Conservation (phyloP, 2,888 invertebrate species). For the Margaritifera margaritifera region DNA sequence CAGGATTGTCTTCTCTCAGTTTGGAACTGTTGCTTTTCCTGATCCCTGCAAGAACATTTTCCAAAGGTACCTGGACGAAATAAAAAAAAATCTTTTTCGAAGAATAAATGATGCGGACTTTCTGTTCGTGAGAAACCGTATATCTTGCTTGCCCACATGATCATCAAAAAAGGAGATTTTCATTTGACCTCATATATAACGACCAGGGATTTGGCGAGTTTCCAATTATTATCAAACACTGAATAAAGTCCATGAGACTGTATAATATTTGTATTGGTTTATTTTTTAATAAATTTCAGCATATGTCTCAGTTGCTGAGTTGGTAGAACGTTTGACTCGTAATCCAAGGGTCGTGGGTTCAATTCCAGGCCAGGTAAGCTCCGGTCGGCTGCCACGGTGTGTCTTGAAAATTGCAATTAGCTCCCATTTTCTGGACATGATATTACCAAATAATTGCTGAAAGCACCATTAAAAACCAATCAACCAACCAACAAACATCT, state of each 20-base stretch:
- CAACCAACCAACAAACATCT: too few relatives aligned
- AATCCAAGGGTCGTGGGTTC: too few relatives aligned
- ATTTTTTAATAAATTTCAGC: not conserved
- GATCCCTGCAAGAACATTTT: constrained; percentile 80
- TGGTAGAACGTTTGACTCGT: too few relatives aligned
- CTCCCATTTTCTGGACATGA: too few relatives aligned
- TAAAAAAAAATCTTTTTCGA: not conserved
- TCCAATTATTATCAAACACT: constrained; percentile 1
- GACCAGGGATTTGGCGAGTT: not conserved
- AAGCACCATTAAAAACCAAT: too few relatives aligned
- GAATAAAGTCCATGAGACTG: constrained; percentile 1
- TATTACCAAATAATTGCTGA: too few relatives aligned
- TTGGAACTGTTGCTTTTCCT: constrained; percentile 84
- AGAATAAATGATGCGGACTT: not conserved
- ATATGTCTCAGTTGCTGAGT: too few relatives aligned
- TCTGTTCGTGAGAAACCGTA: not conserved
- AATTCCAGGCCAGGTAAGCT: too few relatives aligned
- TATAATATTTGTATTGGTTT: not conserved
- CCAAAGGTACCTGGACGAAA: constrained; percentile 62
- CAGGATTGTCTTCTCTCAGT: constrained; percentile 86
- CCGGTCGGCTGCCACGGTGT: too few relatives aligned
- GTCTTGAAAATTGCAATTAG: too few relatives aligned
- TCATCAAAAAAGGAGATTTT: too few relatives aligned
- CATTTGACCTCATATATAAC: not conserved
- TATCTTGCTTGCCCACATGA: too few relatives aligned